Percentiles rank a stretch among this genome's conserved stretches.
phyloP scores from a whole-genome alignment of 2,888 invertebrate species.

The Drosophila meridionalis region DNA sequence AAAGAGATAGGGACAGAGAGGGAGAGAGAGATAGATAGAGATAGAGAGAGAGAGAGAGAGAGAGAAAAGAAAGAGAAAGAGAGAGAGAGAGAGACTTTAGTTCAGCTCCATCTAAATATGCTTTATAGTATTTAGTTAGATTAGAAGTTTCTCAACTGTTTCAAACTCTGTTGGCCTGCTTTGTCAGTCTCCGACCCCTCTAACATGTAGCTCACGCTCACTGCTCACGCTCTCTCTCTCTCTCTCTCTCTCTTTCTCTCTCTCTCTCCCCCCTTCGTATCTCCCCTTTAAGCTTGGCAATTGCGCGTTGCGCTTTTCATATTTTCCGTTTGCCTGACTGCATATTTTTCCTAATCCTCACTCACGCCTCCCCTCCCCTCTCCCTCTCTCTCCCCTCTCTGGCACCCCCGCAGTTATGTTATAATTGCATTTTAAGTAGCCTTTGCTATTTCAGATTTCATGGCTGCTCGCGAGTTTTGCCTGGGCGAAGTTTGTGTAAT shows the following conservation, averaged over 20 bases:
- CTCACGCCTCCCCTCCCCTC: background rate
- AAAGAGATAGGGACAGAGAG: background rate
- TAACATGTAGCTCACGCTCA: background rate
- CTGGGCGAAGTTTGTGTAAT: slow-evolving; percentile 6
- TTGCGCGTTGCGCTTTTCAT: background rate
- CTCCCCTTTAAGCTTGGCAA: background rate
- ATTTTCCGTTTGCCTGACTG: slow-evolving; percentile 5
- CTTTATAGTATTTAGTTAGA: background rate
- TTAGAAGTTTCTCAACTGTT: background rate
- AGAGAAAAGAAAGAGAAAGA: background rate
- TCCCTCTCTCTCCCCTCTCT: background rate
- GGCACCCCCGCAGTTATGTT: background rate
- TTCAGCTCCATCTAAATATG: background rate
- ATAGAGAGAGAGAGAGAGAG: too few relatives aligned
- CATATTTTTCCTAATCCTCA: background rate
- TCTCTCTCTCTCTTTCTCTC: background rate
- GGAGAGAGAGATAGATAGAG: background rate
- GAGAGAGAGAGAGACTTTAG: background rate
- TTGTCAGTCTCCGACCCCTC: background rate
- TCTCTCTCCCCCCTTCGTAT: background rate
- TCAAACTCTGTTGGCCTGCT: background rate
- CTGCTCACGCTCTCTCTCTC: background rate
- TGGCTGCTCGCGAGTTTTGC: slow-evolving; percentile 4
- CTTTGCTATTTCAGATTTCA: slow-evolving; percentile 26
- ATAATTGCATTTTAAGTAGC: slow-evolving; percentile 65